These are phyloP conservation scores for Tursiops truncatus DNA, from an alignment of 2,113 vertebrate genomes.

Conservation along the genomic window DNA sequence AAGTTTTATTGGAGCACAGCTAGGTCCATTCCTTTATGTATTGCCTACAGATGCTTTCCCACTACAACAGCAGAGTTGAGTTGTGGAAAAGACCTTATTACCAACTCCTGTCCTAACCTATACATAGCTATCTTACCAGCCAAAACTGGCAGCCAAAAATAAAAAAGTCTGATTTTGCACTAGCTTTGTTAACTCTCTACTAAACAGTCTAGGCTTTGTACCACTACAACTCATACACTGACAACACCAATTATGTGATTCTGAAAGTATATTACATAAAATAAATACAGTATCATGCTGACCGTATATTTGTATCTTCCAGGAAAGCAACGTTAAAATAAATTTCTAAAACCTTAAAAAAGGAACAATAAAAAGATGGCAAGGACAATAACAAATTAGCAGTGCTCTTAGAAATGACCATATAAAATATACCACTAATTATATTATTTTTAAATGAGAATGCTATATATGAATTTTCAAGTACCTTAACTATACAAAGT, in stretches of 20 bases:
- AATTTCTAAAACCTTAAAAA: constrained; percentile 40
- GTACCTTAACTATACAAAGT: neutral
- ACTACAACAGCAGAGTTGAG: neutral
- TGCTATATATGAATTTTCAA: neutral
- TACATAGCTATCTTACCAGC: neutral
- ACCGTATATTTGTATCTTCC: neutral
- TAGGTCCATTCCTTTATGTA: neutral
- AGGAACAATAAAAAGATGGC: neutral
- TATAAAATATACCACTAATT: constrained; percentile 7
- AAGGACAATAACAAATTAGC: neutral
- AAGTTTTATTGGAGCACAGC: neutral
- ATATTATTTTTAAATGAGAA: constrained; percentile 23
- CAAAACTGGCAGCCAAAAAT: neutral
- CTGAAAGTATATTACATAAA: neutral
- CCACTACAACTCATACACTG: neutral
- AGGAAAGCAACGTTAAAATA: neutral
- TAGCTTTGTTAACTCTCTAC: neutral
- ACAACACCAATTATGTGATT: neutral
- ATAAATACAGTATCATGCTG: neutral
- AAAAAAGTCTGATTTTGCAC: neutral
- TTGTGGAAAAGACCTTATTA: neutral
- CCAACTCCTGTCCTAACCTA: neutral
- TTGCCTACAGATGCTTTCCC: neutral
- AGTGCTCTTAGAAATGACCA: neutral
- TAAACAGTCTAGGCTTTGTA: neutral